These are phyloP conservation scores for Aphelocoma californica DNA, from an alignment of 2,797 vertebrate species.

Conservation along the genomic window DNA sequence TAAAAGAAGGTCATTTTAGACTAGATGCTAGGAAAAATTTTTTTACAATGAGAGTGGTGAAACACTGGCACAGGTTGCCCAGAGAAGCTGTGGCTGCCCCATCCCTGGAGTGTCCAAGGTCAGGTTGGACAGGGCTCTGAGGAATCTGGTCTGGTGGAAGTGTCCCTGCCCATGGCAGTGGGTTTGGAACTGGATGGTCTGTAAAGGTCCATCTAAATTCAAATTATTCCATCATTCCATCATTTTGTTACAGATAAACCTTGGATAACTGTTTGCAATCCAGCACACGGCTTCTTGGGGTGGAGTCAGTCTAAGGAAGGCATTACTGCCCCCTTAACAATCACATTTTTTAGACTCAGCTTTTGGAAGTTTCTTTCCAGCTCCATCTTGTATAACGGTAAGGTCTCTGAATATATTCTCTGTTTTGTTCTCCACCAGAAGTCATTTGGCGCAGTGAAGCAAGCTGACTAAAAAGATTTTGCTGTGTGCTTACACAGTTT, in stretches of 20 bases:
- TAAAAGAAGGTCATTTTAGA: neutral
- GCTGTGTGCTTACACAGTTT: neutral
- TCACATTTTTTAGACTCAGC: neutral
- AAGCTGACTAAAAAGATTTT: neutral
- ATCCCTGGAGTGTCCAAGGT: neutral
- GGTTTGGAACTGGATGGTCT: neutral
- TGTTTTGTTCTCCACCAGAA: neutral
- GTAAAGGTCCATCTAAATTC: neutral
- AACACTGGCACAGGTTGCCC: neutral
- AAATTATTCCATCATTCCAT: neutral
- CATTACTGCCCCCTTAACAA: neutral
- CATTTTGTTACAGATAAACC: neutral
- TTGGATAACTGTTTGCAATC: neutral
- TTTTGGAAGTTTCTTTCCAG: neutral
- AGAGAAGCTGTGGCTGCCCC: neutral
- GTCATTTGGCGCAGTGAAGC: neutral
- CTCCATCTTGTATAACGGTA: neutral
- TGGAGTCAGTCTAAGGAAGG: neutral
- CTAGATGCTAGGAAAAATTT: neutral
- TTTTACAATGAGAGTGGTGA: neutral
- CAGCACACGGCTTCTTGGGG: rapidly evolving
- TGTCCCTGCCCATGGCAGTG: neutral
- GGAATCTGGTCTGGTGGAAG: neutral
- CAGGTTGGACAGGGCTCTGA: neutral
- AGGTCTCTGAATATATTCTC: neutral